Base-by-base conservation (phyloP, 1,140 invertebrate species). In the Matsumurasca onukii region DNA sequence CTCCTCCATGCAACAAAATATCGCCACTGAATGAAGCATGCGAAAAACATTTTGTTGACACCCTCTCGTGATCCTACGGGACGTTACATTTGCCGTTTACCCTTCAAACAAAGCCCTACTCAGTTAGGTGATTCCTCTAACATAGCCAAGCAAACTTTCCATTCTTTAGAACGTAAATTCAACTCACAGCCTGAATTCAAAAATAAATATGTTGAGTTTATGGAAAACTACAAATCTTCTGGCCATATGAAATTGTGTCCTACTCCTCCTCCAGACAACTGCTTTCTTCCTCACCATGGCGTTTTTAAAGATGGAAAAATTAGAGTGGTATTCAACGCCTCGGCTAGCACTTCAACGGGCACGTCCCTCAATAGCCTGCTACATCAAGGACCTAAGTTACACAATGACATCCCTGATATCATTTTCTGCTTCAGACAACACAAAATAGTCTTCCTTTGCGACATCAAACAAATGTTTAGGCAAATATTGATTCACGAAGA, bases 381-480 rank as follows among this genome's bases (percentile, higher is more conserved):
- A 12, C 39, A 45, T n/a, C 39, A 45, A 45, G 39, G 39, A 9
- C 39, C 39, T n/a, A 45, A 45, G 39, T 45, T 45, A n/a, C 39
- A 45, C 39, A 45, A 45, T 45, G n/a, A 45, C 39, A 45, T 45
- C n/a, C 9, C 39, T 9, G 39, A 45, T n/a, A 45, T 45, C 39
- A 45, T 45, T 12, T 45, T 45, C n/a, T 12, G 39, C 9, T 45
- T 45, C n/a, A 9, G 39, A 9, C 39, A 45, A n/a, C 39, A 45
- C 39, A 9, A n/a, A 9, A 45, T 45, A 45, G 39, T n/a, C 9
- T n/a, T n/a, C n/a, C n/a, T n/a, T n/a, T n/a, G n/a, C n/a, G n/a
- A n/a, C n/a, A n/a, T n/a, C n/a, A n/a, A 45, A 45, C 39, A 45
- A 45, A 45, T 45, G 39, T 45, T 45, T 45, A 45, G n/a, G n/a